Percentiles rank a stretch among this genome's conserved stretches.
These are phyloP conservation scores for Furcifer pardalis DNA, from an alignment of 2,797 vertebrate genomes.

Conservation along the genomic window DNA sequence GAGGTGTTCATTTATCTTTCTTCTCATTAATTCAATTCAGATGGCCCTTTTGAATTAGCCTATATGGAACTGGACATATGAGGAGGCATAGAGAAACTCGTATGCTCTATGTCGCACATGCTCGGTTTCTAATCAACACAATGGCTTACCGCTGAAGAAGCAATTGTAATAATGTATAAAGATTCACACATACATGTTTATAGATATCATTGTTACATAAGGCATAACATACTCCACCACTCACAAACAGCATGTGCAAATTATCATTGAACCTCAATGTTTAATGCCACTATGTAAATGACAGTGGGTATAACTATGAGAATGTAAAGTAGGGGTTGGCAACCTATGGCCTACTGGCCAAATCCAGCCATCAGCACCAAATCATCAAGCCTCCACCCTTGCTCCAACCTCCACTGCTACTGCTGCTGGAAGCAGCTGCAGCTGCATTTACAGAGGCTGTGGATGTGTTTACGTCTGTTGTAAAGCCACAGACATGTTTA, in stretches of 20 bases:
- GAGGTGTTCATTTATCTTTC: conserved; percentile 78
- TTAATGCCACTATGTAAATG: conserved; percentile 11
- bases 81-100: conserved; percentile 38
- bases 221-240: conserved; percentile 36
- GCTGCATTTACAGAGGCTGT: too few species aligned
- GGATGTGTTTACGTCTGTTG: neutral
- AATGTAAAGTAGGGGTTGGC: too few species aligned
- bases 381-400: too few species aligned
- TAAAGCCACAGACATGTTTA: too few species aligned
- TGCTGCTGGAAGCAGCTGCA: too few species aligned
- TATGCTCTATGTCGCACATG: conserved; percentile 35
- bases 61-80: conserved; percentile 49
- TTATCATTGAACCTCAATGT: conserved; percentile 3
- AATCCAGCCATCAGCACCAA: too few species aligned
- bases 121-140: conserved; percentile 10
- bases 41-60: conserved; percentile 71
- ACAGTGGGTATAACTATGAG: too few species aligned
- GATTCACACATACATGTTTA: conserved; percentile 26
- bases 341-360: too few species aligned
- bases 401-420: too few species aligned
- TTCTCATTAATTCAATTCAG: conserved; percentile 60
- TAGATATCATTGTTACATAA: conserved; percentile 36
- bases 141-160: conserved; percentile 31
- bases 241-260: conserved; percentile 31
- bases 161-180: conserved; percentile 27